Conservation (phyloP, 2,888 invertebrate genomes). For the Neria commutata region DNA sequence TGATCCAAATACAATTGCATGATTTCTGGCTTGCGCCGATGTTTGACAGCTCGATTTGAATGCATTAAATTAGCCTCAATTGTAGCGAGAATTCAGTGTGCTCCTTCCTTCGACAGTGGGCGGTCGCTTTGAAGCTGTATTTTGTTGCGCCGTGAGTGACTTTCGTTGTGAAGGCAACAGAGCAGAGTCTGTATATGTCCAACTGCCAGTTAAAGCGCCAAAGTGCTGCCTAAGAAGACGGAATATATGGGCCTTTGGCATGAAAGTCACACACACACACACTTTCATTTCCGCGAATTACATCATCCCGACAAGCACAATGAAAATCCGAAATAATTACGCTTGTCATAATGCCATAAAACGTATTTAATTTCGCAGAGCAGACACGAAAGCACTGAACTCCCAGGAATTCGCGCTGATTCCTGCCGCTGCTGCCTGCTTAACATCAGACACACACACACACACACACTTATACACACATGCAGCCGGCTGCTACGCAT, state of each 20-base stretch:
- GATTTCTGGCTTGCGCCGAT: constrained; percentile 9
- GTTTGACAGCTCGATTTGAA: constrained; percentile 4
- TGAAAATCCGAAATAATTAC: constrained; percentile 42
- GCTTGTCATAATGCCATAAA: constrained; percentile 43
- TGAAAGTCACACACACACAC: too few species aligned
- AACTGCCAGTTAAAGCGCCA: too few species aligned
- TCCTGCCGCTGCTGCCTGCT: constrained; percentile 33
- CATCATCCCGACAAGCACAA: constrained; percentile 19
- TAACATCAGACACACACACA: too few species aligned
- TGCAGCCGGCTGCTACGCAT: constrained; percentile 47
- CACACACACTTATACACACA: constrained; percentile 1
- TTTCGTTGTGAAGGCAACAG: too few species aligned
- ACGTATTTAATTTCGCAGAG: constrained; percentile 36
- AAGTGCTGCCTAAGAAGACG: too few species aligned
- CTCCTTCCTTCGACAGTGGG: neutral
- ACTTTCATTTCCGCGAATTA: constrained; percentile 6
- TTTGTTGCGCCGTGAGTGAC: too few species aligned
- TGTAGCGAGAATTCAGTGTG: neutral
- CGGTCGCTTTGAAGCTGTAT: constrained; percentile 20
- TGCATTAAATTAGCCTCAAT: constrained; percentile 21
- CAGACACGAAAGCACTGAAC: neutral
- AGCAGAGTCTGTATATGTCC: too few species aligned
- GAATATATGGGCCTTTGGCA: too few species aligned
- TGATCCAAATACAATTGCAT: constrained; percentile 1
- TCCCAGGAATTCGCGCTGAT: neutral